Evolutionary conservation across 2,113 vertebrate species (phyloP).

Genomic region (Proterorhinus semilunaris): DNA sequence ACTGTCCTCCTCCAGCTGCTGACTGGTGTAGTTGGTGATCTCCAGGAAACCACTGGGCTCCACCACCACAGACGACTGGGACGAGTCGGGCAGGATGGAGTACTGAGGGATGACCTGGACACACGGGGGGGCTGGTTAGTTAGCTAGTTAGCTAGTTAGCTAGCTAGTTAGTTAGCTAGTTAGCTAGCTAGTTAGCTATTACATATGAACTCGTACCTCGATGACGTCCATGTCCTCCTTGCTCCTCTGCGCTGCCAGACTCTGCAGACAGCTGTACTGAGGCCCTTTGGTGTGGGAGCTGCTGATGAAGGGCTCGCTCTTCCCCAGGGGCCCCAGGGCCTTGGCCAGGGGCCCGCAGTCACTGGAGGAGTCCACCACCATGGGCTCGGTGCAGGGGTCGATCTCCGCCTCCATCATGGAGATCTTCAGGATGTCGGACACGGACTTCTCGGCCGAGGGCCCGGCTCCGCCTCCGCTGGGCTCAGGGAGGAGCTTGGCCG

Average conservation of each 20-base stretch:
- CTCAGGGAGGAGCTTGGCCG: slow-evolving; percentile 78
- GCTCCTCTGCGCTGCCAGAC: slow-evolving; percentile 80
- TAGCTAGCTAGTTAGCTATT: too few relatives aligned
- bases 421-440: slow-evolving; percentile 95
- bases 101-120: slow-evolving; percentile 95
- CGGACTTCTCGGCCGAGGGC: slow-evolving; percentile 80
- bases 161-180: too few relatives aligned
- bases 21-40: slow-evolving; percentile 97
- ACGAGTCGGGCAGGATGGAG: slow-evolving; percentile 94
- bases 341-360: slow-evolving; percentile 80
- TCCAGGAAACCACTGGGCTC: slow-evolving; percentile 98
- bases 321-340: slow-evolving; percentile 44
- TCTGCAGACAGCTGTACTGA: slow-evolving; percentile 85
- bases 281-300: slow-evolving; percentile 65
- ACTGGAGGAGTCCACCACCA: slow-evolving; percentile 86
- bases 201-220: slow-evolving; percentile 76
- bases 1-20: slow-evolving; percentile 92
- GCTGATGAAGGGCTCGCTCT: slow-evolving; percentile 79
- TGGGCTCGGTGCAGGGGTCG: slow-evolving; percentile 84
- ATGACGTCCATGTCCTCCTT: slow-evolving; percentile 81
- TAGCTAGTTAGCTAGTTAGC: too few relatives aligned
- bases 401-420: slow-evolving; percentile 98
- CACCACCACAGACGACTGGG: slow-evolving; percentile 95
- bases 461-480: slow-evolving; percentile 73
- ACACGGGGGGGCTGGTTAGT: too few relatives aligned